Base-by-base conservation (phyloP, 2,113 vertebrate genomes). In the Cyprinodon variegatus region DNA sequence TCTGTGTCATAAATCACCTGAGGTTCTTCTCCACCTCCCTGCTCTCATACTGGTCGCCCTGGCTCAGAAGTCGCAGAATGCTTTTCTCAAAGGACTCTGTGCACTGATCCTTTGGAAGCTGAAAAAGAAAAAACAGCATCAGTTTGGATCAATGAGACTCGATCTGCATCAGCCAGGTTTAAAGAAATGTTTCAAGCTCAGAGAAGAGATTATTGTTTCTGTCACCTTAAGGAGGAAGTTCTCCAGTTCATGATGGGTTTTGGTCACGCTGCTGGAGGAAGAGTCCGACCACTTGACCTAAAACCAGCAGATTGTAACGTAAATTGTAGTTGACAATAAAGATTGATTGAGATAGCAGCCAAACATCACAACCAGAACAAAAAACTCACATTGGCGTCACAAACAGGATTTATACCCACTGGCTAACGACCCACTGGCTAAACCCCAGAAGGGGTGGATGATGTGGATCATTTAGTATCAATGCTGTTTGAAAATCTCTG, bases 21-120 rank as follows among this genome's bases (percentile, higher is more conserved):
- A 98, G 94, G 78, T 94, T 89, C 72, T 95, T 91, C 91, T 98
- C 97, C 74, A 96, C 91, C 79, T 97, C 96, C 78, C 94, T 91
- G 86, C 95, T 95, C 83, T 96, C 96, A 66, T 91, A 93, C 81
- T 95, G 95, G 68, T 96, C 92, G 38, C 95, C 96, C 83, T 96
- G 96, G 91, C 94, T 96, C 90, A 98, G 93, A 89, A 96, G 96
- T 89, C 90, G 91, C 83, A 98, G 93, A 81, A 97, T 96, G 83
- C 95, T 94, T 92, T 95, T 97, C 90, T 97, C 96, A 94, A 97
- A 98, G 11, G 95, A 93, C 91, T 97, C 95, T 37, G 95, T 95
- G 82, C 95, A 96, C 65, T 96, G 92, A 87, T 96, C 96, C 92
- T 97, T 98, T 73, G 97, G 97, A 93, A 98, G 96, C 97, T 98